Evolutionary conservation across 2,888 invertebrate species (phyloP), one percentile per base, ranked within the genome.

Genomic region (Chrysolina haemoptera): DNA sequence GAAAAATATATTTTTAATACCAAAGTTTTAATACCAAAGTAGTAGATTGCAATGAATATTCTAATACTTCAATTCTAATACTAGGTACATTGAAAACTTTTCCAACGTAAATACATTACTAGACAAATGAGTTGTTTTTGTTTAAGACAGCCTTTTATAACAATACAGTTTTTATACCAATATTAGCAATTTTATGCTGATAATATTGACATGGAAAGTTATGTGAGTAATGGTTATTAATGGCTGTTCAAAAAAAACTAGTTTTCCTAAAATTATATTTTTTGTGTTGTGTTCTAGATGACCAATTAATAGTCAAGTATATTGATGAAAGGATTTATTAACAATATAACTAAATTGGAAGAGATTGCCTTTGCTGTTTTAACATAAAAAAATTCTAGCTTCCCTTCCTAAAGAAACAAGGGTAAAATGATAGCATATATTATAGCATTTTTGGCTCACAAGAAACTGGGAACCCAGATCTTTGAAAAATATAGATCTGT

Each of bases 161-260:
- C 48, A 50, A 50, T 50, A 43, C 43, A 43, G 10, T 16, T 50
- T 16, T 16, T 50, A 50, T n/a, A 50, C 14, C 48, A 50, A 50
- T 50, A 50, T 50, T 50, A 50, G n/a, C 48, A 50, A 50, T 50
- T 14, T 50, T 50, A 50, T 50, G 48, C 48, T 50, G n/a, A 50
- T 16, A 16, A 50, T 12, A 43, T 43, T 43, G 43, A 9, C 43
- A 12, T 43, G 9, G 43, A 9, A 43, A 11, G 43, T 43, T 43
- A 43, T 9, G 43, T 9, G 43, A 43, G 43, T 43, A 43, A 43
- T 12, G 43, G 43, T 43, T 5, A 43, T 9, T 43, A 43, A 11
- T 43, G 43, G 43, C 43, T 43, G 43, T 43, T 11, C 9, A 11
- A 43, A 43, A 43, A 9, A 43, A 43, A 6, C 43, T n/a, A 43